phyloP scores from a whole-genome alignment of 64 coral and sea anemone species.

The Dendrophyllia cribrosa region DNA sequence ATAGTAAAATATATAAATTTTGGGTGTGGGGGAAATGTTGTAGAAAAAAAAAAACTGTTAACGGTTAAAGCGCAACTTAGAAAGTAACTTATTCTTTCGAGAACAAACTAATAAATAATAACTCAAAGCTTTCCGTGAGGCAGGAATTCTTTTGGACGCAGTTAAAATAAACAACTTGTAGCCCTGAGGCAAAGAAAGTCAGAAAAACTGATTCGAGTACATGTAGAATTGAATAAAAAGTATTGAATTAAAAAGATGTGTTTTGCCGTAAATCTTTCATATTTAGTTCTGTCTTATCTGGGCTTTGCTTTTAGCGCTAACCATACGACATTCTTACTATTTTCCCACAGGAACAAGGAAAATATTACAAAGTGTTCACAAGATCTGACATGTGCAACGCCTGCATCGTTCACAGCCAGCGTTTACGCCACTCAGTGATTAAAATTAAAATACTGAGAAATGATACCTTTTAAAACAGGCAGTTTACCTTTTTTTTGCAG shows the following conservation, averaged over 20 bases:
- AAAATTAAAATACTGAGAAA: too few relatives aligned
- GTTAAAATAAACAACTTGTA: slow-evolving; percentile 7
- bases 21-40: background rate
- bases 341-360: slow-evolving; percentile 47
- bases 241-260: background rate
- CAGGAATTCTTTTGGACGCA: slow-evolving; percentile 3
- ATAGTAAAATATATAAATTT: background rate
- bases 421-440: too few relatives aligned
- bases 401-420: background rate
- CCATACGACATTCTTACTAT: slow-evolving; percentile 32
- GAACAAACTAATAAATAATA: background rate
- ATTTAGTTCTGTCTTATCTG: slow-evolving; percentile 35
- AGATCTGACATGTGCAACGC: slow-evolving; percentile 4
- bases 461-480: too few relatives aligned
- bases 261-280: background rate
- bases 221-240: background rate
- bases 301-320: background rate
- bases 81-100: background rate
- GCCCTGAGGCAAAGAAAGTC: background rate
- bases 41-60: background rate
- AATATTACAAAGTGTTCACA: slow-evolving; percentile 43
- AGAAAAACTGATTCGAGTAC: background rate
- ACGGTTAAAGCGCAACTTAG: background rate
- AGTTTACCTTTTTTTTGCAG: background rate
- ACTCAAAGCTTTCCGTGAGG: background rate